Percentiles rank a stretch among this genome's conserved stretches.
Evolutionary conservation across 2,888 invertebrate species (phyloP).

Genomic region (Eristalinus sepulchralis): DNA sequence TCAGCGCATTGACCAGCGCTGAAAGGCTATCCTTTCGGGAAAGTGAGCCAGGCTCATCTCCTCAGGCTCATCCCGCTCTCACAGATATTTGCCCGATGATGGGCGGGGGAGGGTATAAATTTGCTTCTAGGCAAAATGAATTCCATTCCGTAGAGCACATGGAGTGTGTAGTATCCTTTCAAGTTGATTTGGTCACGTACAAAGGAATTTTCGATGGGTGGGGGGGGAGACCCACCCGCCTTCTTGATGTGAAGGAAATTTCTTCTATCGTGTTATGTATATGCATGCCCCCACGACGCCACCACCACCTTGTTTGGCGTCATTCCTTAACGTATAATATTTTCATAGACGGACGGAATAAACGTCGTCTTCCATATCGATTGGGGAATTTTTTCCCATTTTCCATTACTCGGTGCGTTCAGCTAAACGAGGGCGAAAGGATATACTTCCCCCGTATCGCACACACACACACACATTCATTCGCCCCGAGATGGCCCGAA

Average conservation of each 20-base stretch:
- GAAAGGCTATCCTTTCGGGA: not conserved
- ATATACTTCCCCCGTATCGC: conserved; percentile 8
- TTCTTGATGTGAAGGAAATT: conserved; percentile 1
- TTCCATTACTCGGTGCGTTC: conserved; percentile 68
- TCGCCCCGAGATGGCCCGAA: conserved; percentile 15
- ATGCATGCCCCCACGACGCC: conserved; percentile 16
- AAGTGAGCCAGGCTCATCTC: not conserved
- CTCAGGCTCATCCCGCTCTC: too few species aligned
- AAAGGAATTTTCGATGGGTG: conserved; percentile 73
- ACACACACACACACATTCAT: not conserved
- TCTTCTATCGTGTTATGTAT: conserved; percentile 48
- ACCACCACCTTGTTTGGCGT: not conserved
- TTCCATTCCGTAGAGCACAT: conserved; percentile 45
- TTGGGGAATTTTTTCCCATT: conserved; percentile 66
- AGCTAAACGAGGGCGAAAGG: conserved; percentile 56
- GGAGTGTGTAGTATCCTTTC: conserved; percentile 77
- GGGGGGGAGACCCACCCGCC: not conserved
- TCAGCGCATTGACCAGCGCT: conserved; percentile 39
- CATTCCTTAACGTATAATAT: conserved; percentile 64
- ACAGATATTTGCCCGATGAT: not conserved
- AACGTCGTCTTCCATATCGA: conserved; percentile 64
- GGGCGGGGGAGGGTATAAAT: conserved; percentile 44
- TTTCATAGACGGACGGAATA: conserved; percentile 69
- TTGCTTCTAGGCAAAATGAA: conserved; percentile 68
- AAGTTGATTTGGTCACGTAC: conserved; percentile 82